phyloP scores from a whole-genome alignment of 2,888 invertebrate genomes.

The Stenolophus ochropezus region DNA sequence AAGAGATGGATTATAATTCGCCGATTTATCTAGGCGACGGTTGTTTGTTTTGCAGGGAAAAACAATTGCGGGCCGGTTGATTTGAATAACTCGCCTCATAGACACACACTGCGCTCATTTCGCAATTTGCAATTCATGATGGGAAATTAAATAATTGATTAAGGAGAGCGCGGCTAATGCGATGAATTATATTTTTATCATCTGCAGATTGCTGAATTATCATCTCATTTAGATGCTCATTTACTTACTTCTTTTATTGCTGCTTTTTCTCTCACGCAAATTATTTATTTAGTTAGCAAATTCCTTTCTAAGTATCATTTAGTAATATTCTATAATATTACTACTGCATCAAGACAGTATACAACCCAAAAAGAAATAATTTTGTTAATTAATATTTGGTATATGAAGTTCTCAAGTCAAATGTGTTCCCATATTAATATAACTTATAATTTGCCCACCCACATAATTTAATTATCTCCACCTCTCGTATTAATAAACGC shows the following conservation, averaged over 20 bases:
- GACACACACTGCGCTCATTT: neutral
- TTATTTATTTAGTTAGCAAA: too few relatives aligned
- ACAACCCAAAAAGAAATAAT: neutral
- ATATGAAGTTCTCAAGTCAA: neutral
- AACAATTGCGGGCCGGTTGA: neutral
- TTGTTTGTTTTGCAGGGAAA: constrained; percentile 21
- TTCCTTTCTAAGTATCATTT: too few relatives aligned
- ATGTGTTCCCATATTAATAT: neutral
- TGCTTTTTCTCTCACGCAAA: too few relatives aligned
- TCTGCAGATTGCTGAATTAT: neutral
- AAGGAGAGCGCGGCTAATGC: neutral
- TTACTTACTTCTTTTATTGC: neutral
- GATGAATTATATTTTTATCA: neutral
- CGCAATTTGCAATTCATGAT: constrained; percentile 3
- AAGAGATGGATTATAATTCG: constrained; percentile 27
- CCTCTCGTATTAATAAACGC: constrained; percentile 25
- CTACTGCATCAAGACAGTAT: too few relatives aligned
- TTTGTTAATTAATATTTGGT: neutral
- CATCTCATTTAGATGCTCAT: neutral
- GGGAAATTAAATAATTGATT: constrained; percentile 5
- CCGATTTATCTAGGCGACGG: constrained; percentile 17
- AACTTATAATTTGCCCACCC: neutral
- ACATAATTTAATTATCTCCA: neutral
- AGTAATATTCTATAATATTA: too few relatives aligned
- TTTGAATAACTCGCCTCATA: neutral